Percentiles rank a stretch among this genome's conserved stretches.
Evolutionary conservation across 2,797 vertebrate species (phyloP).

Genomic region (Rhinichthys osculus): DNA sequence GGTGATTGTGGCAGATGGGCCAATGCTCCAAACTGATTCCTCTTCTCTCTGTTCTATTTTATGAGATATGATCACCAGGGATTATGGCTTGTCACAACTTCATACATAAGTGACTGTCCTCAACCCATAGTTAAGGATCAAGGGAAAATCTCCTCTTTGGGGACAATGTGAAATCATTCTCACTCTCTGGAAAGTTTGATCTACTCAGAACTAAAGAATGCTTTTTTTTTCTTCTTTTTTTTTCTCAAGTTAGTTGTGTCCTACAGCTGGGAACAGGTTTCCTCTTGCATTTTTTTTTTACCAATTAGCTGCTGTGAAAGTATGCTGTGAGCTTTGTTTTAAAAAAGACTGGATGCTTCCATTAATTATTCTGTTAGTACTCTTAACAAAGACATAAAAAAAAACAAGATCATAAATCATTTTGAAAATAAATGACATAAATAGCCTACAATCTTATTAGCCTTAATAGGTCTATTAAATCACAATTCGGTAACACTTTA

Average conservation of each 20-base stretch:
- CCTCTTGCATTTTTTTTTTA: background rate
- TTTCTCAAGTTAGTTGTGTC: background rate
- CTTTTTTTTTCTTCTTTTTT: background rate
- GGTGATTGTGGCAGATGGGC: conserved; percentile 79
- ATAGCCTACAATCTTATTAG: background rate
- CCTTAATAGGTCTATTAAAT: background rate
- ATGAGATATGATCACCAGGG: conserved; percentile 55
- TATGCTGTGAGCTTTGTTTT: background rate
- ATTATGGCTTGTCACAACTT: conserved; percentile 57
- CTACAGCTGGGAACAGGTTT: conserved; percentile 1
- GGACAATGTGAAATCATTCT: conserved; percentile 45
- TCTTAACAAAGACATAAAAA: background rate
- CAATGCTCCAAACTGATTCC: conserved; percentile 60
- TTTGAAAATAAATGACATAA: background rate
- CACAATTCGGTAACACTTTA: background rate
- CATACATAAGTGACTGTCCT: conserved; percentile 55
- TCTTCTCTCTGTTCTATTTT: conserved; percentile 51
- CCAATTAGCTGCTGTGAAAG: background rate
- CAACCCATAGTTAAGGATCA: conserved; percentile 56
- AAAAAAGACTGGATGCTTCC: background rate
- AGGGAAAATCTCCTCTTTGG: conserved; percentile 47
- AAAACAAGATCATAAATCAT: background rate
- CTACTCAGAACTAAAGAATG: conserved; percentile 31
- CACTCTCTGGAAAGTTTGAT: conserved; percentile 37
- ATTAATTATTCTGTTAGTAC: background rate